Conservation (phyloP, 2,888 invertebrate species). For the Heliconius cydno region DNA sequence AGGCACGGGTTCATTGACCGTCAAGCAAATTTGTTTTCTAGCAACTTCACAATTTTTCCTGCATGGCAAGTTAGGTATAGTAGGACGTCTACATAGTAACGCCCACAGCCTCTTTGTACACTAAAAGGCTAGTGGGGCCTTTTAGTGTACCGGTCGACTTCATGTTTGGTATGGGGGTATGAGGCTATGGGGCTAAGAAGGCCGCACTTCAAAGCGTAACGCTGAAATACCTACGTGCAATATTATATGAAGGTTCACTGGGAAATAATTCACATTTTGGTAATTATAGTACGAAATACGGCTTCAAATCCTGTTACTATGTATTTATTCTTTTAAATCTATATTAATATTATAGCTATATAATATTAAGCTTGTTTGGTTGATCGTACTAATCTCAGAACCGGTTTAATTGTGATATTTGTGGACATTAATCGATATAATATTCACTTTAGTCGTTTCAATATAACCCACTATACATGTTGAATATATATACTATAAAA, state of each 20-base stretch:
- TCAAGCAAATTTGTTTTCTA: no score
- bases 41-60: no score
- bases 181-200: background rate
- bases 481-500: no score
- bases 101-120: background rate
- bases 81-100: background rate
- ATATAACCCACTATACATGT: no score
- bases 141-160: slow-evolving; percentile 9
- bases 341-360: no score
- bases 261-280: background rate
- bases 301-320: background rate
- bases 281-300: background rate
- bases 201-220: slow-evolving; percentile 7
- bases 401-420: no score
- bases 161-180: slow-evolving; percentile 1
- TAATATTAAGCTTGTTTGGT: no score
- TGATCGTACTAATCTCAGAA: no score
- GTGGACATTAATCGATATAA: no score
- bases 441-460: no score
- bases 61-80: no score
- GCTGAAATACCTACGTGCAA: background rate
- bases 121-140: background rate
- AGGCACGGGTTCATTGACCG: no score
- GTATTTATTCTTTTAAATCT: background rate
- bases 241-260: background rate